phyloP scores from a whole-genome alignment of 2,113 vertebrate species.

The Tupaia tana region DNA sequence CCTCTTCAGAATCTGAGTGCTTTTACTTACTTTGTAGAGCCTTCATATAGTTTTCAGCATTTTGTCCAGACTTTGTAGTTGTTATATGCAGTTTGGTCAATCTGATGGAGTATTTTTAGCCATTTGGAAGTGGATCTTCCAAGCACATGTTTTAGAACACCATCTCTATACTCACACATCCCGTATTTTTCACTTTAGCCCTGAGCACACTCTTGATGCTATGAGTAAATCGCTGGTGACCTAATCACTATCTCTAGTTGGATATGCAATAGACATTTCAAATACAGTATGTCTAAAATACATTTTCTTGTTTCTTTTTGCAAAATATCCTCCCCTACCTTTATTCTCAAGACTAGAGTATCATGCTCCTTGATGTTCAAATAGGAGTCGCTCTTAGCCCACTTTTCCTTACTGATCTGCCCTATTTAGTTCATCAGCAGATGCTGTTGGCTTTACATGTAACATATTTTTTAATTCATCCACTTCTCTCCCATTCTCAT shows the following conservation, averaged over 20 bases:
- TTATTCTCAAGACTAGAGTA: background rate
- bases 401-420: background rate
- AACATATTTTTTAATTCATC: background rate
- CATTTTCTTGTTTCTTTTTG: constrained; percentile 28
- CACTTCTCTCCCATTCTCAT: background rate
- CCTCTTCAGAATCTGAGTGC: background rate
- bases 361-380: background rate
- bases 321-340: background rate
- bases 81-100: background rate
- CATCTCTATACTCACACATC: background rate
- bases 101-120: background rate
- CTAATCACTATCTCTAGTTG: background rate
- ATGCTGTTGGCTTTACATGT: background rate
- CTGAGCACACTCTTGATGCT: background rate
- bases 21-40: constrained; percentile 53
- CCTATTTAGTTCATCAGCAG: background rate
- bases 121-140: background rate
- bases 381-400: background rate
- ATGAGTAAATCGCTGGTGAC: background rate
- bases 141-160: background rate
- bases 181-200: background rate
- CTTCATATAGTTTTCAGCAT: constrained; percentile 20
- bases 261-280: background rate
- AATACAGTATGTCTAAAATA: background rate
- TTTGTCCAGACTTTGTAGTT: constrained; percentile 26